Base-by-base conservation (phyloP, 2,797 vertebrate species). In the Pangasius mekongensis region DNA sequence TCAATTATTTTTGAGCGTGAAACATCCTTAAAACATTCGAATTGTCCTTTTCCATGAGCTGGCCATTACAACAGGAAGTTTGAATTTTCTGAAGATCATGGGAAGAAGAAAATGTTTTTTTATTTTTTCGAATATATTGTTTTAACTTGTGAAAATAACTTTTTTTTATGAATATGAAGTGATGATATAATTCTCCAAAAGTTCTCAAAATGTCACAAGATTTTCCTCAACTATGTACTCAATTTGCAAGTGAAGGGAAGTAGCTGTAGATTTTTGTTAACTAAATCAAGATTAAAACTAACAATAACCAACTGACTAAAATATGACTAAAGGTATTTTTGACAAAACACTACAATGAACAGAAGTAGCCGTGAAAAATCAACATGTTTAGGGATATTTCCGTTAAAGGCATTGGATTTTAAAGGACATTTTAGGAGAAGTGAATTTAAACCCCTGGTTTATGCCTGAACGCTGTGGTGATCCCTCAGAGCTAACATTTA, bases 401-500 rank as follows among this genome's bases (percentile, higher is more conserved):
- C 36, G 47, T 76, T 49, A n/a, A 22, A 56, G 3, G 8, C 16
- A 33, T 20, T 36, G 52, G 30, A 58, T 39, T 33, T 54, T 10
- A 78, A 30, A 78, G n/a, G 49, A 33, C 22, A 27, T 27, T 30
- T 54, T 1, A 30, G 27, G 5, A n/a, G 6, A 18, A 11, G n/a
- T 33, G n/a, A 30, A 56, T 33, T 56, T 56, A 16, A 56, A 20
- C 7, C 1, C 47, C 30, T 30, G 74, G 3, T 78, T 18, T 33
- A 52, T 33, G n/a, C 47, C 27, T 4, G 56, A 60, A 81, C 22
- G 14, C 20, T 0, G 0, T 39, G 20, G 30, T 11, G 30, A 81
- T 39, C 33, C 80, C 39, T 83, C 30, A 47, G n/a, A 74, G 22
- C 60, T 85, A 62, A 58, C 52, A 1, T 85, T 85, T 80, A 22